phyloP scores from a whole-genome alignment of 2,797 vertebrate species.

The Gadopsis marmoratus region DNA sequence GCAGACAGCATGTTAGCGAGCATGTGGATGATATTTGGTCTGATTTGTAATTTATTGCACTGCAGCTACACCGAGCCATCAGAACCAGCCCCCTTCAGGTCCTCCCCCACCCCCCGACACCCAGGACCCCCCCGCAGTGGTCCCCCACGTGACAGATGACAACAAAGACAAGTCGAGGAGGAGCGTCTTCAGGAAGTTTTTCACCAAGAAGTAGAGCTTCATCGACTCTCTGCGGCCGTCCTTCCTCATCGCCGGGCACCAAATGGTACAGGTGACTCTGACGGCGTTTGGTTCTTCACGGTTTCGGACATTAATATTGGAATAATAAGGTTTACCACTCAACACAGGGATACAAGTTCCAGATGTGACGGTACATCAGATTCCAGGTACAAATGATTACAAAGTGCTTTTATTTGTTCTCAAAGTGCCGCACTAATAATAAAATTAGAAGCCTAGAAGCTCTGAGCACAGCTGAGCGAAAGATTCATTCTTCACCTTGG shows the following conservation, averaged over 20 bases:
- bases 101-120: constrained; percentile 33
- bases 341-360: background rate
- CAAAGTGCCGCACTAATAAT: background rate
- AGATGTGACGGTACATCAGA: background rate
- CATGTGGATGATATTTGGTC: background rate
- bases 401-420: constrained; percentile 4
- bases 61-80: constrained; percentile 32
- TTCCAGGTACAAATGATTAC: background rate
- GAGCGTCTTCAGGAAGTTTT: constrained; percentile 81
- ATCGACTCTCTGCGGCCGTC: background rate
- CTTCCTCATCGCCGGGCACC: background rate
- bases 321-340: background rate
- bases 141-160: constrained; percentile 29
- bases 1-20: background rate
- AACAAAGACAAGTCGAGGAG: constrained; percentile 67
- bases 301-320: background rate
- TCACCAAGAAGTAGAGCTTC: constrained; percentile 74
- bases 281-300: background rate
- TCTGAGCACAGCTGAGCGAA: no score
- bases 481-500: background rate
- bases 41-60: background rate
- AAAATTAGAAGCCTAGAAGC: background rate
- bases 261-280: background rate
- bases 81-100: constrained; percentile 2
- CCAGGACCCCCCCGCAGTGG: background rate